phyloP scores from a whole-genome alignment of 2,888 invertebrate genomes.

The Clistopyga incitator region DNA sequence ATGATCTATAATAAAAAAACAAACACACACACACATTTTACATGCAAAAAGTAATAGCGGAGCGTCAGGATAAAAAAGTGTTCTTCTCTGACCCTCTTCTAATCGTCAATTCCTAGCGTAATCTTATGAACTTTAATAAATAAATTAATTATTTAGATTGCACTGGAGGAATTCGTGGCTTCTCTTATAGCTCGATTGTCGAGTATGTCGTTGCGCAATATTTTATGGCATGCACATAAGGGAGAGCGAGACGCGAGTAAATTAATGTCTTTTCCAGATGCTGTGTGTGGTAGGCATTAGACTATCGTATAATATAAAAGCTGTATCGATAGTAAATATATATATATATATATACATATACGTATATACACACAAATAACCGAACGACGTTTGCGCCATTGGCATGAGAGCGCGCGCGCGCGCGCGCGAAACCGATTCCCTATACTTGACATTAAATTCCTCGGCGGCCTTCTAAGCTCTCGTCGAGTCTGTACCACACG shows the following conservation, averaged over 20 bases:
- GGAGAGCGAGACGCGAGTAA: conserved; percentile 15
- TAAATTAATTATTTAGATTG: conserved; percentile 6
- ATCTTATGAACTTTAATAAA: background rate
- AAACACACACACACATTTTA: too few species aligned
- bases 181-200: conserved; percentile 23
- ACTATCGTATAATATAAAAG: conserved; percentile 36
- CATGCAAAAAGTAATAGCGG: background rate
- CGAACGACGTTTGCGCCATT: conserved; percentile 70
- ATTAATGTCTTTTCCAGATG: conserved; percentile 54
- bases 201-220: conserved; percentile 30
- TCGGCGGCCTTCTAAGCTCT: conserved; percentile 79
- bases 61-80: background rate
- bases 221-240: background rate
- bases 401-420: conserved; percentile 66
- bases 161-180: conserved; percentile 13
- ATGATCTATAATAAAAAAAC: background rate
- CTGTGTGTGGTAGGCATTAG: conserved; percentile 33
- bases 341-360: background rate
- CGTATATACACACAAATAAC: background rate
- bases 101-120: background rate
- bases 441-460: conserved; percentile 83
- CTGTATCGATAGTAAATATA: background rate
- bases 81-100: background rate
- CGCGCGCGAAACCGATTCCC: conserved; percentile 76
- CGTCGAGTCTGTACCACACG: conserved; percentile 34